Evolutionary conservation across 2,888 invertebrate species (phyloP).

Genomic region (Spicauda simplicius): DNA sequence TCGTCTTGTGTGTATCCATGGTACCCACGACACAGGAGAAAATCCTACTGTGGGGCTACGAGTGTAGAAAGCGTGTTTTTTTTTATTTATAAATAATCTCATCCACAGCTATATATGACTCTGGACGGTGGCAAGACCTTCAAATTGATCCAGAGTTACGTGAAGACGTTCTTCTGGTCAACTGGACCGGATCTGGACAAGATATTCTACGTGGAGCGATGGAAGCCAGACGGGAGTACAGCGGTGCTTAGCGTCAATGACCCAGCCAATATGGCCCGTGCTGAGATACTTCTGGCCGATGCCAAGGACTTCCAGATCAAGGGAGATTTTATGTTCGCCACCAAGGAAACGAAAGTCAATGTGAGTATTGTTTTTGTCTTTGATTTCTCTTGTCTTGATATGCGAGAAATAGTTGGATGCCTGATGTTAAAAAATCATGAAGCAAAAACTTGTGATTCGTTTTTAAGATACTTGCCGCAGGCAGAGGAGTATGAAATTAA

Average conservation of each 20-base stretch:
- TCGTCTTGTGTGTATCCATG: too few relatives aligned
- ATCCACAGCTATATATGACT: slow-evolving; percentile 90
- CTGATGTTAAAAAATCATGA: too few relatives aligned
- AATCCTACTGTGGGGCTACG: too few relatives aligned
- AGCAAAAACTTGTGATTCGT: too few relatives aligned
- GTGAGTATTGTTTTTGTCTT: too few relatives aligned
- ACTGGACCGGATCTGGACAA: slow-evolving; percentile 75
- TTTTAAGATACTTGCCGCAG: too few relatives aligned
- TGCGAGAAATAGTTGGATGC: too few relatives aligned
- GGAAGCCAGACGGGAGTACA: slow-evolving; percentile 86
- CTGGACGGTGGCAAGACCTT: slow-evolving; percentile 90
- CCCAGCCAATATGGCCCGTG: slow-evolving; percentile 79
- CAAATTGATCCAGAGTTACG: slow-evolving; percentile 87
- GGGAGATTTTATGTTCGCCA: slow-evolving; percentile 94
- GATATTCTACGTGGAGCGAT: slow-evolving; percentile 88
- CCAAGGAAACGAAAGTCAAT: slow-evolving; percentile 63
- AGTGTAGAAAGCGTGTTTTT: too few relatives aligned
- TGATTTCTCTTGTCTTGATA: neutral
- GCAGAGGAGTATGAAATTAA: too few relatives aligned
- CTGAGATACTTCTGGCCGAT: slow-evolving; percentile 84
- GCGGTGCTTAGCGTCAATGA: slow-evolving; percentile 88
- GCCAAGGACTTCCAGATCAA: slow-evolving; percentile 93
- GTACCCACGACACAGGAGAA: too few relatives aligned
- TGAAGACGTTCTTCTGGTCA: slow-evolving; percentile 92
- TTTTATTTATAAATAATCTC: neutral